Evolutionary conservation across 2,113 vertebrate species (phyloP), one percentile per base, ranked within the genome.

Genomic region (Cochlearius cochlearius): DNA sequence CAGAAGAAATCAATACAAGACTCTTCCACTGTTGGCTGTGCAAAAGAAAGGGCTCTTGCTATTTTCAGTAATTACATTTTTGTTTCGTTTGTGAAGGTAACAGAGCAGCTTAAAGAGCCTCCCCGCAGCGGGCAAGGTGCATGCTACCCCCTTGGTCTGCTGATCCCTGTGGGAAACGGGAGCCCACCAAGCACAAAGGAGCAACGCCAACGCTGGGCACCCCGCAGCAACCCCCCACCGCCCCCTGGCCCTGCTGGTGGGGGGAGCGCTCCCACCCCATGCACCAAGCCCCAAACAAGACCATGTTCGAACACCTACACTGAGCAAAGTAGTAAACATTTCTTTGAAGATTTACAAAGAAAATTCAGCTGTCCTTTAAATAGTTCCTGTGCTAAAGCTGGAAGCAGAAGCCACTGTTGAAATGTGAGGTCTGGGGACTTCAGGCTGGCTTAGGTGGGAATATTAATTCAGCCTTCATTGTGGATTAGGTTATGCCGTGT

Each of bases 161-260:
- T 36, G 62, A 5, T 14, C 4, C 0, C 3, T 29, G 5, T 5
- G 27, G 67, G 71, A 38, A 47, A 52, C 22, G 21, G 41, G 38
- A 47, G 18, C 4, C 34, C 62, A n/a, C 34, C 29, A 6, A 38
- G 66, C 47, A 22, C 13, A 3, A 26, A n/a, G 60, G 38, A 32
- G 11, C 10, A 8, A 7, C 4, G 43, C 20, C 32, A 27, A 3
- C 0, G 0, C 75, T 12, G 22, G 66, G 41, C 49, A 47, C 15
- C 36, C n/a, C 20, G 5, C 58, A 39, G 49, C 30, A 14, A 34
- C 36, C 43, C 73, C 20, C n/a, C 23, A 56, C 1, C 5, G 50
- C 32, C 15, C 64, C 22, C 39, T 3, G 2, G 13, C 45, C 38
- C 53, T 36, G 60, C 16, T 13, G 19, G 11, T 50, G 13, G 56